A percentile compares a stretch with the other conserved stretches of the same genome.
phyloP scores from a whole-genome alignment of 2,113 vertebrate genomes.

The Pygoscelis adeliae region DNA sequence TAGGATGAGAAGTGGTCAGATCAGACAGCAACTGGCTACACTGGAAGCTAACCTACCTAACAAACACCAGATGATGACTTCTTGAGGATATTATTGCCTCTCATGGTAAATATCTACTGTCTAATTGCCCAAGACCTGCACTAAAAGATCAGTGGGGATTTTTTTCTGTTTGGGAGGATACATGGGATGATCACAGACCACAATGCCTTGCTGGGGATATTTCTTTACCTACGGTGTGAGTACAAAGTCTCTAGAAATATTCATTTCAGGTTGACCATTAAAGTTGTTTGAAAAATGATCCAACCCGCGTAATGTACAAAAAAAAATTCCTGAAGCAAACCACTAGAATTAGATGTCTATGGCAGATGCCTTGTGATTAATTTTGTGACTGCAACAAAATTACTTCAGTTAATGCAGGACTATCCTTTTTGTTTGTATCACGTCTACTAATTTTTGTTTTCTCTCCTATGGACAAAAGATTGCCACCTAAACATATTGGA shows the following conservation, averaged over 20 bases:
- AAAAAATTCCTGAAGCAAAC: neutral
- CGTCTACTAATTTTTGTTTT: neutral
- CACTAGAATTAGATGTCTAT: neutral
- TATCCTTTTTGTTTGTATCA: neutral
- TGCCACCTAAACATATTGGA: neutral
- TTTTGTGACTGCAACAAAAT: neutral
- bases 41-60: neutral
- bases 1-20: neutral
- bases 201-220: neutral
- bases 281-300: neutral
- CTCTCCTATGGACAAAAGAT: neutral
- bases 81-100: neutral
- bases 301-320: neutral
- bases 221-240: neutral
- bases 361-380: neutral
- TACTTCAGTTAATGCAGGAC: neutral
- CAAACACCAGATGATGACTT: neutral
- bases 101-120: neutral
- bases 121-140: neutral
- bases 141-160: neutral
- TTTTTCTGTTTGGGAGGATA: neutral
- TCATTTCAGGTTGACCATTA: neutral
- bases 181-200: neutral
- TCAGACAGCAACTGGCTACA: neutral
- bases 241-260: neutral